Evolutionary conservation across 1,140 invertebrate genomes (phyloP).

Genomic region (Melitaea cinxia): DNA sequence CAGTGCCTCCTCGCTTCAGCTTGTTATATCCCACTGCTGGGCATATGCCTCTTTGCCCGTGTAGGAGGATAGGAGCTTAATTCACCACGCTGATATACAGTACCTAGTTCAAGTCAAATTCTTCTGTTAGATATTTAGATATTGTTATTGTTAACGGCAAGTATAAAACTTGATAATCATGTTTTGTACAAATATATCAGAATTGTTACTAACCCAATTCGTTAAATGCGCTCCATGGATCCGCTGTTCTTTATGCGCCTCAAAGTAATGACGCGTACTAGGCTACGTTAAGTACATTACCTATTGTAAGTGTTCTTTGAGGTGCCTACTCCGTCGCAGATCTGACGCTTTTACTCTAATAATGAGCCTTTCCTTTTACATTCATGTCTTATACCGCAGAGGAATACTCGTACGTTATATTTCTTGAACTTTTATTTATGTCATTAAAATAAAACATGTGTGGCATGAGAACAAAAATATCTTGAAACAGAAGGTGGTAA

Average conservation of each 20-base stretch:
- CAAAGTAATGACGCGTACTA: conserved; percentile 66
- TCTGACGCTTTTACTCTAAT: conserved; percentile 77
- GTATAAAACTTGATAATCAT: too few relatives aligned
- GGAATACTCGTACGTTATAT: conserved; percentile 27
- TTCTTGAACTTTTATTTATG: conserved; percentile 1
- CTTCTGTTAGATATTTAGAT: too few relatives aligned
- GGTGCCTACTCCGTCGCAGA: conserved; percentile 60
- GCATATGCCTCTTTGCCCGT: too few relatives aligned
- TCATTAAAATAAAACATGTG: neutral
- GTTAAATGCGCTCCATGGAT: conserved; percentile 46
- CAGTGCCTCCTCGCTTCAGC: too few relatives aligned
- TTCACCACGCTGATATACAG: too few relatives aligned
- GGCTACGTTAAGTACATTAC: conserved; percentile 77
- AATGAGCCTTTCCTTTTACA: conserved; percentile 61
- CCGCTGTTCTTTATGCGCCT: conserved; percentile 51
- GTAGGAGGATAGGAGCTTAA: too few relatives aligned
- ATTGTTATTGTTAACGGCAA: too few relatives aligned
- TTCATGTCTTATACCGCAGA: conserved; percentile 43
- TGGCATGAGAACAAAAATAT: neutral
- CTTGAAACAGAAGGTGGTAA: neutral
- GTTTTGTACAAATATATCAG: too few relatives aligned
- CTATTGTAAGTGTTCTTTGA: conserved; percentile 78
- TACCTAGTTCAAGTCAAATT: too few relatives aligned
- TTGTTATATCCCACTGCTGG: too few relatives aligned
- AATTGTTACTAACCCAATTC: conserved; percentile 27